Evolutionary conservation across 2,797 vertebrate species (phyloP).

Genomic region (Cheirogaleus major): DNA sequence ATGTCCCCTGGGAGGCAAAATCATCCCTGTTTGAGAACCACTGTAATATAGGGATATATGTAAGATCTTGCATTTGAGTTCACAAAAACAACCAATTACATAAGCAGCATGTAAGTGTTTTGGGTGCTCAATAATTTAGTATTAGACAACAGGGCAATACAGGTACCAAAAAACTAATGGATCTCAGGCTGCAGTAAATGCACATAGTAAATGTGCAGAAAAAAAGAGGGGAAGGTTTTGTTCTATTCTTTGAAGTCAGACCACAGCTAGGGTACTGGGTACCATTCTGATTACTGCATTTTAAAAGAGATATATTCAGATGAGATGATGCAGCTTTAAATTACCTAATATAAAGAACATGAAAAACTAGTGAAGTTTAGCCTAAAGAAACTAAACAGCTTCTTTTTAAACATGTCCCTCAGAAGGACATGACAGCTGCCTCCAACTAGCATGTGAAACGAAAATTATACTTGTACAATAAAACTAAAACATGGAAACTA

Average conservation of each 20-base stretch:
- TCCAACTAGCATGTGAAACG: not conserved
- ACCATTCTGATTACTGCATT: not conserved
- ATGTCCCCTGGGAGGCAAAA: not conserved
- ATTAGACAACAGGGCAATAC: not conserved
- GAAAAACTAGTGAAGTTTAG: not conserved
- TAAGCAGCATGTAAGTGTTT: not conserved
- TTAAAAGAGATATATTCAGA: not conserved
- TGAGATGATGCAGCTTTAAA: not conserved
- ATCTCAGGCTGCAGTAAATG: not conserved
- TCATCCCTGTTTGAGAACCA: not conserved
- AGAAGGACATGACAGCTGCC: not conserved
- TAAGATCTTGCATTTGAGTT: not conserved
- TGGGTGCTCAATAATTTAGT: not conserved
- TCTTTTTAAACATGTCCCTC: too few species aligned
- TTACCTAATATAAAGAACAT: not conserved
- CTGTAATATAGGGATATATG: not conserved
- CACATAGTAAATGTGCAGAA: not conserved
- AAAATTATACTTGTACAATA: not conserved
- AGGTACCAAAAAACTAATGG: not conserved
- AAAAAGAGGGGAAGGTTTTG: not conserved
- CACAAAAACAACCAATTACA: constrained; percentile 40
- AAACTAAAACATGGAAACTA: not conserved
- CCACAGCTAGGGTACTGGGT: not conserved
- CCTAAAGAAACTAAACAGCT: not conserved
- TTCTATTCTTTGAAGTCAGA: not conserved